Evolutionary conservation across 2,113 vertebrate genomes (phyloP).

Genomic region (Condylura cristata): DNA sequence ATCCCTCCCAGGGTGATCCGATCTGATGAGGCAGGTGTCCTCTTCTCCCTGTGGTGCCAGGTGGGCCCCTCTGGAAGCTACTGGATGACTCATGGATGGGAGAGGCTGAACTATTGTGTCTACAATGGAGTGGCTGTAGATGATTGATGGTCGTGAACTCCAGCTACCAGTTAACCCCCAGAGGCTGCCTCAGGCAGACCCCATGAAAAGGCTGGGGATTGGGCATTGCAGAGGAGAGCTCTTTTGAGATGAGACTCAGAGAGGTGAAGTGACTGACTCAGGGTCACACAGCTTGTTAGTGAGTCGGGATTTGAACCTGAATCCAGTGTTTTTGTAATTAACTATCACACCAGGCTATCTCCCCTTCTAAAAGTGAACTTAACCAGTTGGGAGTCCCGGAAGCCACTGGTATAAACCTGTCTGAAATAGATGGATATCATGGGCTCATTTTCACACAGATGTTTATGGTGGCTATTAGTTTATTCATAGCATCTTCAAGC

Average conservation of each 20-base stretch:
- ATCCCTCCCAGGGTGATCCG: background rate
- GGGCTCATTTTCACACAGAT: background rate
- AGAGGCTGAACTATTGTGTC: background rate
- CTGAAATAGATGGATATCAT: fast-evolving
- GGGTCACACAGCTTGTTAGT: background rate
- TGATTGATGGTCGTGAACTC: fast-evolving
- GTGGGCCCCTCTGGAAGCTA: slow-evolving; percentile 6
- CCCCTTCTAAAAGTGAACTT: background rate
- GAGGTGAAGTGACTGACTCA: background rate
- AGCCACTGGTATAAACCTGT: background rate
- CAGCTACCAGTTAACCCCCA: background rate
- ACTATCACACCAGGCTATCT: fast-evolving
- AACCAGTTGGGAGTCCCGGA: background rate
- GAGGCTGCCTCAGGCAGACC: background rate
- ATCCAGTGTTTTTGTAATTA: background rate
- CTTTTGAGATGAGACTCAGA: background rate
- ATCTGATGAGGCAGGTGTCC: slow-evolving; percentile 45
- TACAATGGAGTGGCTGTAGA: background rate
- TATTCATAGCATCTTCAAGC: fast-evolving
- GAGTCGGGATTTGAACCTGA: background rate
- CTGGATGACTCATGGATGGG: background rate
- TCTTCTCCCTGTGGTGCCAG: background rate
- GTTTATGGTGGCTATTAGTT: background rate
- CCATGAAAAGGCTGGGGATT: background rate
- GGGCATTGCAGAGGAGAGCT: background rate